These are phyloP conservation scores for Heterodera schachtii DNA, from an alignment of 1,140 invertebrate species.

Conservation along the genomic window DNA sequence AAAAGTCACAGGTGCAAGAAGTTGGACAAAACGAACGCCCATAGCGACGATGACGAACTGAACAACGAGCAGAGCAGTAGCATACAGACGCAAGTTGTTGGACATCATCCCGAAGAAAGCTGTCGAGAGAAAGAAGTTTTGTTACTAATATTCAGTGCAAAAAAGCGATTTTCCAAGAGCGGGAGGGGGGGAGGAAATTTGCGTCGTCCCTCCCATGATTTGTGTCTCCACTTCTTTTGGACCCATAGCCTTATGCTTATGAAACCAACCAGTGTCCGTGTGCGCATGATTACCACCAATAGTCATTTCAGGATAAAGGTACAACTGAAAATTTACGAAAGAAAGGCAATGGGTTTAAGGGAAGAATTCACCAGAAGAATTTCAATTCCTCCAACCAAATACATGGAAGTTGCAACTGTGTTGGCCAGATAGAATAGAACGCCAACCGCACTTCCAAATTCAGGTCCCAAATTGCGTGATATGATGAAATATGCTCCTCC, in stretches of 20 bases:
- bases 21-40: slow-evolving; percentile 70
- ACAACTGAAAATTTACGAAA: slow-evolving; percentile 66
- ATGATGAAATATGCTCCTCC: slow-evolving; percentile 99
- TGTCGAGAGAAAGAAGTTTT: background rate
- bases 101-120: slow-evolving; percentile 62
- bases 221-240: too few species aligned
- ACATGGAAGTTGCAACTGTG: slow-evolving; percentile 96
- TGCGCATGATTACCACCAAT: slow-evolving; percentile 67
- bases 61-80: slow-evolving; percentile 68
- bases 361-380: slow-evolving; percentile 80
- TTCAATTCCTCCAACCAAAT: slow-evolving; percentile 92
- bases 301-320: slow-evolving; percentile 68
- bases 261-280: slow-evolving; percentile 51
- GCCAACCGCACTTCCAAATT: slow-evolving; percentile 96
- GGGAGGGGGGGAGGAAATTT: too few species aligned
- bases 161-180: too few species aligned
- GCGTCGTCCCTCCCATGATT: too few species aligned
- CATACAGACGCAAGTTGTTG: slow-evolving; percentile 70
- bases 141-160: too few species aligned
- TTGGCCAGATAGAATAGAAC: slow-evolving; percentile 99
- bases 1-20: slow-evolving; percentile 66
- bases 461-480: slow-evolving; percentile 78
- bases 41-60: slow-evolving; percentile 69
- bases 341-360: background rate
- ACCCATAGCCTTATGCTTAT: too few species aligned